Conservation (phyloP, 2,797 vertebrate genomes). For the Morelia viridis region DNA sequence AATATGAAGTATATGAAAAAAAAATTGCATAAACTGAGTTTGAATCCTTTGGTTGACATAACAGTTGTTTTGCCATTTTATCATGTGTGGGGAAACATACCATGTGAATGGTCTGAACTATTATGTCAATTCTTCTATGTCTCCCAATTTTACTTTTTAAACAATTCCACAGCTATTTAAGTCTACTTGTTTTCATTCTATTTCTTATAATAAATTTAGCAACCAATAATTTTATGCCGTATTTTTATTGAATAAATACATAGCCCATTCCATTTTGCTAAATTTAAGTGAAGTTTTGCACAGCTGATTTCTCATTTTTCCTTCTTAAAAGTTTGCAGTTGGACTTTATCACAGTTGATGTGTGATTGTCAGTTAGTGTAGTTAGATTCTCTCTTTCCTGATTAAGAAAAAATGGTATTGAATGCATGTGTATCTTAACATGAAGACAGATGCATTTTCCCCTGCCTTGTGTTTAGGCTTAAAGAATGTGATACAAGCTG, state of each 20-base stretch:
- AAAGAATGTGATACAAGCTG: slow-evolving; percentile 57
- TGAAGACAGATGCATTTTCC: not conserved
- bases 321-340: not conserved
- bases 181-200: not conserved
- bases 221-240: not conserved
- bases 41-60: not conserved
- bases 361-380: not conserved
- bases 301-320: not conserved
- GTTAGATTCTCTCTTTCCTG: not conserved
- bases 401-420: not conserved
- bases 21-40: not conserved
- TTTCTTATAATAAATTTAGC: not conserved
- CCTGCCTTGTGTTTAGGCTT: slow-evolving; percentile 31
- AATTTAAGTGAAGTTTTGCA: not conserved
- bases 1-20: not conserved
- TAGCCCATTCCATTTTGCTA: not conserved
- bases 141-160: not conserved
- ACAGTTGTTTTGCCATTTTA: not conserved
- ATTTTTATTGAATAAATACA: not conserved
- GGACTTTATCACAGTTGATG: not conserved
- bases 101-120: not conserved
- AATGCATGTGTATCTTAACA: not conserved
- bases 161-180: not conserved
- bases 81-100: too few species aligned
- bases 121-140: not conserved